Evolutionary conservation across 2,797 vertebrate genomes (phyloP).

Genomic region (Gastrophryne carolinensis): DNA sequence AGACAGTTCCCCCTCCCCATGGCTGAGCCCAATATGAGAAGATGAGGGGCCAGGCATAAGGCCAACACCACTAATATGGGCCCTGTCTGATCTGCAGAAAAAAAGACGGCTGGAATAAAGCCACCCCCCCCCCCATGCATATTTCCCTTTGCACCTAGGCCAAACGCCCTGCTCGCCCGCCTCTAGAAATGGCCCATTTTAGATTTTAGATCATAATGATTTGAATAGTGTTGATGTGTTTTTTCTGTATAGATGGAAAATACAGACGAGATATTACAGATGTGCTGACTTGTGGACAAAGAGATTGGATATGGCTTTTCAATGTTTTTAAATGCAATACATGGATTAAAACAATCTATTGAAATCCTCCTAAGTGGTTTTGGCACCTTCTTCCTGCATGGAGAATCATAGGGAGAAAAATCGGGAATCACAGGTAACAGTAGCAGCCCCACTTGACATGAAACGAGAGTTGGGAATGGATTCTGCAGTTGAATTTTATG

Average conservation of each 20-base stretch:
- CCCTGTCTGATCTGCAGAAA: no score
- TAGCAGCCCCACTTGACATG: conserved; percentile 13
- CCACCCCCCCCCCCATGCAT: no score
- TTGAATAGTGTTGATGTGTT: no score
- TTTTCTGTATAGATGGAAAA: conserved; percentile 8
- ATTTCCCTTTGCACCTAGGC: no score
- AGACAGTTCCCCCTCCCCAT: no score
- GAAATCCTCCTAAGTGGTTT: conserved; percentile 1
- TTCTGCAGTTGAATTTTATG: conserved; percentile 13
- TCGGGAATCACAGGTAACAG: background rate
- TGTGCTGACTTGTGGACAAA: background rate
- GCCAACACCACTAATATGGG: no score
- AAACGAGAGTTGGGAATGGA: conserved; percentile 1
- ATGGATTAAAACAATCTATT: background rate
- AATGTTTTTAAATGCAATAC: background rate
- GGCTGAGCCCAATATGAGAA: no score
- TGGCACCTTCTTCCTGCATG: background rate
- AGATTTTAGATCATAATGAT: no score
- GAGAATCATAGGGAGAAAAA: background rate
- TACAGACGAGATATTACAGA: background rate
- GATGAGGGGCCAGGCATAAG: no score
- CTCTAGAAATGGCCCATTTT: no score
- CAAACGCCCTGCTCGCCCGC: no score
- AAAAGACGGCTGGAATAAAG: no score
- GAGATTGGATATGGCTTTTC: background rate